Percentiles rank a stretch among this genome's conserved stretches.
phyloP scores from a whole-genome alignment of 2,113 vertebrate genomes.

The Salvelinus namaycush region DNA sequence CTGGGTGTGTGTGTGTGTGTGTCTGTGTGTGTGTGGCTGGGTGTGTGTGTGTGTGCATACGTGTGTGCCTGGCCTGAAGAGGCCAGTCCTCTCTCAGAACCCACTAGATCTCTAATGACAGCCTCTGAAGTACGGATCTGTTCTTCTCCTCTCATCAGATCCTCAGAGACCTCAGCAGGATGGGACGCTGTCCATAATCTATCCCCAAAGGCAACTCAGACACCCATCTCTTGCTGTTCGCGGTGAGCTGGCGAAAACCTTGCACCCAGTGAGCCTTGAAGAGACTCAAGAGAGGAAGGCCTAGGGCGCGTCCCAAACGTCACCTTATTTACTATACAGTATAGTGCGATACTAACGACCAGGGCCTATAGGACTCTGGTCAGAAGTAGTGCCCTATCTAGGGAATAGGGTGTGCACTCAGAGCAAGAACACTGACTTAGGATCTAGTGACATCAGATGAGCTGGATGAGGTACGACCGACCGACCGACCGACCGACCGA shows the following conservation, averaged over 20 bases:
- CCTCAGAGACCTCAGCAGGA: slow-evolving; percentile 7
- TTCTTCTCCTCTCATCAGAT: slow-evolving; percentile 11
- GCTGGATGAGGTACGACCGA: too few species aligned
- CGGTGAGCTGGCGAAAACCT: background rate
- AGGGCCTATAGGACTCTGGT: background rate
- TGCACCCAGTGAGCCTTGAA: background rate
- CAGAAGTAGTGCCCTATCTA: too few species aligned
- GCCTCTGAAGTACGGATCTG: slow-evolving; percentile 4
- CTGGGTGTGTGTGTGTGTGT: background rate
- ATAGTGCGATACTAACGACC: background rate
- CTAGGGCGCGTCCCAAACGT: background rate
- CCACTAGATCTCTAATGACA: slow-evolving; percentile 16
- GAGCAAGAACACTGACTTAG: too few species aligned
- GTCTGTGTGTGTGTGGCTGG: background rate
- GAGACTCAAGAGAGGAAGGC: background rate
- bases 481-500: too few species aligned
- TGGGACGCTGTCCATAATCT: slow-evolving; percentile 1
- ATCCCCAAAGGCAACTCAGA: background rate
- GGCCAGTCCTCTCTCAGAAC: background rate
- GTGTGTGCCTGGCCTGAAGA: too few species aligned
- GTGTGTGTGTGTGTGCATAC: background rate
- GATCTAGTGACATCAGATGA: too few species aligned
- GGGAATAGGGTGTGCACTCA: too few species aligned
- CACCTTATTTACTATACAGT: too few species aligned
- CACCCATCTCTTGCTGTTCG: background rate